Evolutionary conservation across 1,140 invertebrate species (phyloP).

Genomic region (Anthonomus grandis): DNA sequence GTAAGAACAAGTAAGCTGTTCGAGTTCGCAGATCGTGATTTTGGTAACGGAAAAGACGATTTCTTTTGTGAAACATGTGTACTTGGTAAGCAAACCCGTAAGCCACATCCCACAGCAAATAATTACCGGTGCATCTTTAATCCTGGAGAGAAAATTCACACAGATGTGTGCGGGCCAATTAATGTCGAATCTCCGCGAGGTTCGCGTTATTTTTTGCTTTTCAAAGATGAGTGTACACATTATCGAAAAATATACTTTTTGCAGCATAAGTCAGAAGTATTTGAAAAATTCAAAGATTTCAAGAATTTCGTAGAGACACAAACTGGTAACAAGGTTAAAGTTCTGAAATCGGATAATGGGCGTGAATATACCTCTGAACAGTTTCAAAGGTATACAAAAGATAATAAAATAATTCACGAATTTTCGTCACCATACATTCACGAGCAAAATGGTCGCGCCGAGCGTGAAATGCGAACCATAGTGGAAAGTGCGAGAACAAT

Average conservation of each 20-base stretch:
- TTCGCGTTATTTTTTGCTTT: slow-evolving; percentile 6
- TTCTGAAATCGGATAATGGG: too few species aligned
- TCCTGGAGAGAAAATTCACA: slow-evolving; percentile 8
- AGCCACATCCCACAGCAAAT: not conserved
- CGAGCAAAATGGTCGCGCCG: slow-evolving; percentile 47
- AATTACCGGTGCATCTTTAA: not conserved
- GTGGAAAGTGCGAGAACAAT: slow-evolving; percentile 44
- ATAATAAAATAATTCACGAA: slow-evolving; percentile 28
- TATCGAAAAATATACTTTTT: slow-evolving; percentile 9
- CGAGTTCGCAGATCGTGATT: too few species aligned
- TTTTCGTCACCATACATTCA: slow-evolving; percentile 38
- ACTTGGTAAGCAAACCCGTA: too few species aligned
- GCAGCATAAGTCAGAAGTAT: slow-evolving; percentile 17
- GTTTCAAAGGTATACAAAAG: too few species aligned
- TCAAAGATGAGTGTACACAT: slow-evolving; percentile 13
- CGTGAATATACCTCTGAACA: too few species aligned
- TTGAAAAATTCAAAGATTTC: slow-evolving; percentile 25
- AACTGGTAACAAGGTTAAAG: too few species aligned
- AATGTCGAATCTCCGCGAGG: slow-evolving; percentile 4
- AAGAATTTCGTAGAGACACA: not conserved
- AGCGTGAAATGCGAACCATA: slow-evolving; percentile 46
- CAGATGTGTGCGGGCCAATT: slow-evolving; percentile 11
- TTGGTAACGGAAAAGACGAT: too few species aligned
- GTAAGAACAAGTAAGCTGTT: too few species aligned
- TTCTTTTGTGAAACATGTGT: slow-evolving; percentile 10